A percentile compares a stretch with the other conserved stretches of the same genome.
phyloP scores from a whole-genome alignment of 2,797 vertebrate genomes.

The Microchirus variegatus region DNA sequence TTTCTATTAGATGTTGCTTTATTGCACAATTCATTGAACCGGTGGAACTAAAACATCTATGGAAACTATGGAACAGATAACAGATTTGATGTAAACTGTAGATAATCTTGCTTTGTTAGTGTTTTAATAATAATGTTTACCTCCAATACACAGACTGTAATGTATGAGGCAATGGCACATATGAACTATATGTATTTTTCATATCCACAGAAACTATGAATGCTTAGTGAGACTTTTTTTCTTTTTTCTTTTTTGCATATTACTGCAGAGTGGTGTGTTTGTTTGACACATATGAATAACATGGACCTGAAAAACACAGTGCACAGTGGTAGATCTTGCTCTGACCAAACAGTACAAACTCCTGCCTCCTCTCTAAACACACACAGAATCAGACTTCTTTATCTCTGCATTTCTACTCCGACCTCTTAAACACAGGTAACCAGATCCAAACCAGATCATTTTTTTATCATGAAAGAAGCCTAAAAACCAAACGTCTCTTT shows the following conservation, averaged over 20 bases:
- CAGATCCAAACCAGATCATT: slow-evolving; percentile 20
- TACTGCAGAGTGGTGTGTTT: slow-evolving; percentile 24
- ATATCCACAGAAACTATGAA: slow-evolving; percentile 26
- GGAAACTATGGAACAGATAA: slow-evolving; percentile 4
- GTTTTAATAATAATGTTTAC: neutral
- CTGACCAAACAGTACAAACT: slow-evolving; percentile 41
- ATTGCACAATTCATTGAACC: slow-evolving; percentile 23
- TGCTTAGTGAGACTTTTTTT: slow-evolving; percentile 17
- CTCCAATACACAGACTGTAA: slow-evolving; percentile 13
- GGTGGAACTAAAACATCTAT: neutral
- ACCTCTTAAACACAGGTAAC: slow-evolving; percentile 21
- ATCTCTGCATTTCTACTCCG: slow-evolving; percentile 11
- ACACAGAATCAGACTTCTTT: slow-evolving; percentile 16
- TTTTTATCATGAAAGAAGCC: slow-evolving; percentile 21
- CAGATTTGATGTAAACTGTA: slow-evolving; percentile 23
- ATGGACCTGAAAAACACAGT: slow-evolving; percentile 38
- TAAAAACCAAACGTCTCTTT: slow-evolving; percentile 35
- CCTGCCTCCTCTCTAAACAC: slow-evolving; percentile 16
- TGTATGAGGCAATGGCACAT: slow-evolving; percentile 30
- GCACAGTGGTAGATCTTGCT: slow-evolving; percentile 42
- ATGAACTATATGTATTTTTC: slow-evolving; percentile 18
- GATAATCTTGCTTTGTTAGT: slow-evolving; percentile 7
- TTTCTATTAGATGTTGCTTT: slow-evolving; percentile 31
- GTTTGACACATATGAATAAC: slow-evolving; percentile 40
- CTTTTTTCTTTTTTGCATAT: slow-evolving; percentile 35